Percentiles rank a stretch among this genome's conserved stretches.
Conservation (phyloP, 2,888 invertebrate genomes). For the Ametastegia equiseti region DNA sequence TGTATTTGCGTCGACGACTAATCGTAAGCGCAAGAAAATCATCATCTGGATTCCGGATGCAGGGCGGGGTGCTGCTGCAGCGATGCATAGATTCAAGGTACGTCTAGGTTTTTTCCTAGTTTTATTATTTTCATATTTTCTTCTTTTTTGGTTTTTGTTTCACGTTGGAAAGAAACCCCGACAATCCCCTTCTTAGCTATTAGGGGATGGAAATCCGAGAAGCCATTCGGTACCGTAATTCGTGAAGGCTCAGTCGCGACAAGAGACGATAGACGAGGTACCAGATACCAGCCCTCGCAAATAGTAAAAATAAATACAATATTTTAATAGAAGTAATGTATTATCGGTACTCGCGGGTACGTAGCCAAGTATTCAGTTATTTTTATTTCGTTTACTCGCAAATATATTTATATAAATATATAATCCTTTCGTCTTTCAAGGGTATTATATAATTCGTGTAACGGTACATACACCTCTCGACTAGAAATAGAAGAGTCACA, state of each 20-base stretch:
- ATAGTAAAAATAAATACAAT: not conserved
- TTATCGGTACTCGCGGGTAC: not conserved
- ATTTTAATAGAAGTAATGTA: not conserved
- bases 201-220: slow-evolving; percentile 8
- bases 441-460: not conserved
- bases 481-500: not conserved
- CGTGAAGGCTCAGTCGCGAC: not conserved
- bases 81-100: not conserved
- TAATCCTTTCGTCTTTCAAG: not conserved
- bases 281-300: not conserved
- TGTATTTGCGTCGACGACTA: slow-evolving; percentile 33
- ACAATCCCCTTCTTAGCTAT: not conserved
- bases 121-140: no score
- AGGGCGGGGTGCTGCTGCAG: slow-evolving; percentile 1
- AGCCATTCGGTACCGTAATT: slow-evolving; percentile 12
- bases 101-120: not conserved
- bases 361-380: not conserved
- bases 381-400: not conserved
- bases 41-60: slow-evolving; percentile 7
- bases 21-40: not conserved
- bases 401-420: not conserved
- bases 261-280: no score
- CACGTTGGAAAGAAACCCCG: not conserved
- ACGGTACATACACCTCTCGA: not conserved
- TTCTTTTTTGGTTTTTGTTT: not conserved